Percentiles rank a stretch among this genome's conserved stretches.
These are phyloP conservation scores for Calonectris borealis DNA, from an alignment of 2,113 vertebrate species.

Conservation along the genomic window DNA sequence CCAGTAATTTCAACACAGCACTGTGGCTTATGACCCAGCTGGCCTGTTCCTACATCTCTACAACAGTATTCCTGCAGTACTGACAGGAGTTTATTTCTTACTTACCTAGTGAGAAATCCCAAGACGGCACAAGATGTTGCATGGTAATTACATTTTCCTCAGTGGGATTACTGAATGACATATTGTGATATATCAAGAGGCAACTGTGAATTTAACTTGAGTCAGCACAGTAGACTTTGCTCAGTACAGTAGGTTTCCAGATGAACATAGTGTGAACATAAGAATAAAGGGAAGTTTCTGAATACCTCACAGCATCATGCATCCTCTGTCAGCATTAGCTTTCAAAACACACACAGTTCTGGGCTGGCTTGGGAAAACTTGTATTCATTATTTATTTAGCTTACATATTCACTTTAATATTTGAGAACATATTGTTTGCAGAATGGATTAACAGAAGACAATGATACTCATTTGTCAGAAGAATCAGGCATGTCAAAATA, in stretches of 20 bases:
- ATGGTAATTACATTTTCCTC: slow-evolving; percentile 55
- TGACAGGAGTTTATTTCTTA: slow-evolving; percentile 45
- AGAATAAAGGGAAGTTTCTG: background rate
- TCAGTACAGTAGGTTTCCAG: background rate
- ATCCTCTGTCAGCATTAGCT: background rate
- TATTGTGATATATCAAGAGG: slow-evolving; percentile 43
- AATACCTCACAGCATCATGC: background rate
- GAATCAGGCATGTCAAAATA: background rate
- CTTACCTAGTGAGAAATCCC: slow-evolving; percentile 39
- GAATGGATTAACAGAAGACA: background rate
- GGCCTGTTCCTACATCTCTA: background rate
- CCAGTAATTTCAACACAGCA: background rate
- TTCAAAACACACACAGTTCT: background rate
- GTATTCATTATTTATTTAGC: background rate
- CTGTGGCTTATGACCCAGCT: background rate
- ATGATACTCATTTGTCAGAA: background rate
- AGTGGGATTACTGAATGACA: slow-evolving; percentile 36
- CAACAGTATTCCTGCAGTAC: background rate
- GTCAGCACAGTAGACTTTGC: slow-evolving; percentile 1
- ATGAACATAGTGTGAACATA: background rate
- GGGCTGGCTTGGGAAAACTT: background rate
- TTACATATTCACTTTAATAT: background rate
- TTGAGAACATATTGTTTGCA: background rate
- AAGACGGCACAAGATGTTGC: slow-evolving; percentile 28
- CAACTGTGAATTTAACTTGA: slow-evolving; percentile 50